Evolutionary conservation across 53 echinoderm and acorn worm species (phyloP), one percentile per base, ranked within the genome.

Genomic region (Paelopatides confundens): DNA sequence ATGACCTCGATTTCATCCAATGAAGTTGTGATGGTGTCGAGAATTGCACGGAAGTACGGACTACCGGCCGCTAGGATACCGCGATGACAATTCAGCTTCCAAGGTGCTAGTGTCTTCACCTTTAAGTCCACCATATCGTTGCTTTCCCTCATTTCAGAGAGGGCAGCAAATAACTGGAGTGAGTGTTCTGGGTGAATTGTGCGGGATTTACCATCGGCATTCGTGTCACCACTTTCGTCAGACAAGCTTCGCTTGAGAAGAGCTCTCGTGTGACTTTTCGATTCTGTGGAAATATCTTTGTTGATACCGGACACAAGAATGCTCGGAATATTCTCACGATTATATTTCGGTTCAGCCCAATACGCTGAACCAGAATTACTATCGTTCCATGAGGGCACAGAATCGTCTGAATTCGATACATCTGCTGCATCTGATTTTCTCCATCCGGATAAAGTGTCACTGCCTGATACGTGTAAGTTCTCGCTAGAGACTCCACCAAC

Each of bases 51-150:
- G 66, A 95, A 79, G 31, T 90, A 82, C 4, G 99, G 99, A 71
- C 99, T 98, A n/a, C 99, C 99, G 5, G 99, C 99, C 13, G 94
- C 94, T 26, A 98, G 68, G 39, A 98, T 87, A 17, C 94, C 92
- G 35, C 90, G 90, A 62, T 98, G 99, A 35, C 99, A 95, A 9
- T 76, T 89, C 0, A 66, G 74, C 29, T 78, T 84, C 50, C 71
- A 66, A 2, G 90, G 89, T 23, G 92, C 92, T 8, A 81, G 70
- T 21, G 88, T 90, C 30, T 70, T 83, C 21, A 96, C 70, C 38
- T 86, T 89, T 12, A 82, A 52, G 69, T 96, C 93, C 2, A 81
- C 87, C 90, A 96, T 91, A 33, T 96, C 94, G 8, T 93, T 90
- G 2, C 90, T 86, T 21, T 91, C 87, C 12, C 95, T 78, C 96